A percentile compares a stretch with the other conserved stretches of the same genome.
phyloP scores from a whole-genome alignment of 2,113 vertebrate species.

The Muntiacus muntjak region DNA sequence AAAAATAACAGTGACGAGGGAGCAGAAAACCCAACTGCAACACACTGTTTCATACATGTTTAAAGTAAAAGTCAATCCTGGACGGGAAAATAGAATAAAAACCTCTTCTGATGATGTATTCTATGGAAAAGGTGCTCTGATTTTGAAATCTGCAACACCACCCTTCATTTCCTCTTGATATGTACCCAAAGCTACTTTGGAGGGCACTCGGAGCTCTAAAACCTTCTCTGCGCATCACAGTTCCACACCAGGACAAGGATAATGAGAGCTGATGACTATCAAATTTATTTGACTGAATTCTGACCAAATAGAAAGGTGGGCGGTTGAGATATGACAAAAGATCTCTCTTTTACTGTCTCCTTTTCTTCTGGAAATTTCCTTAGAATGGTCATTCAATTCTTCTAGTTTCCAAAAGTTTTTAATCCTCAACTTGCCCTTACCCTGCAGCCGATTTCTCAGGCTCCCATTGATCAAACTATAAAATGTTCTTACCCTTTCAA shows the following conservation, averaged over 20 bases:
- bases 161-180: not conserved
- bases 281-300: not conserved
- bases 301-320: not conserved
- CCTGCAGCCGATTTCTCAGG: constrained; percentile 24
- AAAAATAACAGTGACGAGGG: not conserved
- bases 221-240: not conserved
- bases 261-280: not conserved
- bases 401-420: constrained; percentile 42
- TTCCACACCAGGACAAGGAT: not conserved
- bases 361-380: constrained; percentile 32
- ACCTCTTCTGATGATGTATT: not conserved
- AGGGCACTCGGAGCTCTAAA: not conserved
- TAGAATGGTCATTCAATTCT: not conserved
- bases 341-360: not conserved
- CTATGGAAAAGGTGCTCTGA: not conserved
- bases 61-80: not conserved
- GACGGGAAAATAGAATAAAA: not conserved
- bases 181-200: not conserved
- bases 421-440: constrained; percentile 22
- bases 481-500: constrained; percentile 53
- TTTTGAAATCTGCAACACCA: not conserved
- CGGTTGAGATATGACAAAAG: not conserved
- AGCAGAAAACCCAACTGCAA: not conserved
- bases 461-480: constrained; percentile 44
- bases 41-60: not conserved